Percentiles rank a stretch among this genome's conserved stretches.
phyloP scores from a whole-genome alignment of 1,140 invertebrate species.

The Lordiphosa mommai region DNA sequence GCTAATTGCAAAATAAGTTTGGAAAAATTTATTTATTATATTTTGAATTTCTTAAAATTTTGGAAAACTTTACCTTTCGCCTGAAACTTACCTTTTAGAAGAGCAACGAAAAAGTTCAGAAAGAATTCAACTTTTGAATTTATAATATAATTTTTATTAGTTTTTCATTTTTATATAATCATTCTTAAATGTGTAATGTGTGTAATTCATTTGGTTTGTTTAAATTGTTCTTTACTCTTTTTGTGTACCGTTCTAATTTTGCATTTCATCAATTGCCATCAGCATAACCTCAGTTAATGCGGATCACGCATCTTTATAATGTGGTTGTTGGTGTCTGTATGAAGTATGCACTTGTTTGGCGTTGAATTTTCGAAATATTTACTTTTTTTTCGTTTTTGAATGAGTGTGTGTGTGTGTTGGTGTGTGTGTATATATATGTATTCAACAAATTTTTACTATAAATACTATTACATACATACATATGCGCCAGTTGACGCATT shows the following conservation, averaged over 20 bases:
- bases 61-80: too few relatives aligned
- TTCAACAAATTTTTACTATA: slow-evolving; percentile 66
- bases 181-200: slow-evolving; percentile 72
- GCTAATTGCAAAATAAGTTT: too few relatives aligned
- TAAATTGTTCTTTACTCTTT: slow-evolving; percentile 39
- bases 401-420: slow-evolving; percentile 23
- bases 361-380: slow-evolving; percentile 20
- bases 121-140: slow-evolving; percentile 25
- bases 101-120: too few relatives aligned
- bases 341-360: slow-evolving; percentile 10
- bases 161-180: slow-evolving; percentile 71
- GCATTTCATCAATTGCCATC: slow-evolving; percentile 59
- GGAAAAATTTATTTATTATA: too few relatives aligned
- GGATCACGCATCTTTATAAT: slow-evolving; percentile 36
- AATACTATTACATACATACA: slow-evolving; percentile 57
- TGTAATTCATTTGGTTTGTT: slow-evolving; percentile 52
- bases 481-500: slow-evolving; percentile 42
- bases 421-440: slow-evolving; percentile 57
- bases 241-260: slow-evolving; percentile 58
- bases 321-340: slow-evolving; percentile 31
- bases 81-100: too few relatives aligned
- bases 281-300: slow-evolving; percentile 29
- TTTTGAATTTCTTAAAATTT: too few relatives aligned
- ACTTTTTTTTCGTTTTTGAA: slow-evolving; percentile 29
- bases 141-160: slow-evolving; percentile 76